Conservation (phyloP, 2,888 invertebrate genomes). For the Conchocele bisecta region DNA sequence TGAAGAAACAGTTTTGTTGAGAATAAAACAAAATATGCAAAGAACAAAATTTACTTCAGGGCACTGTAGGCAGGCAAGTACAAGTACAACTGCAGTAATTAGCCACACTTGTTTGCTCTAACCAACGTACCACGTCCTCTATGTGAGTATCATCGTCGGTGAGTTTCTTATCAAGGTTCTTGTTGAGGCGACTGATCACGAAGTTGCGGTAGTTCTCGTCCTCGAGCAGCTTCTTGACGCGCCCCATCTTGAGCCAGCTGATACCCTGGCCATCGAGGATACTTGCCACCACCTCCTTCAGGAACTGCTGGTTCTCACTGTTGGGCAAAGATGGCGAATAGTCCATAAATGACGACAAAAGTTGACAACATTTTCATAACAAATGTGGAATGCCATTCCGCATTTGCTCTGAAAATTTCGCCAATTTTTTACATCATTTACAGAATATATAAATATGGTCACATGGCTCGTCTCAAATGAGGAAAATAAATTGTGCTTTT, state of each 20-base stretch:
- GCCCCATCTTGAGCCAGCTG: slow-evolving; percentile 96
- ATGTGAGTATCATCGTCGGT: slow-evolving; percentile 91
- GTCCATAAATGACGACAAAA: not conserved
- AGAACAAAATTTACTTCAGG: no score
- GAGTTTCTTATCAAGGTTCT: slow-evolving; percentile 95
- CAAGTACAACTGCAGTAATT: no score
- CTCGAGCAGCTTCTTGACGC: slow-evolving; percentile 97
- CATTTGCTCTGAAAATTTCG: no score
- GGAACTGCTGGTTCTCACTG: slow-evolving; percentile 94
- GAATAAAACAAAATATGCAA: no score
- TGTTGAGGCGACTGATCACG: slow-evolving; percentile 96
- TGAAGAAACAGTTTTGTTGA: no score
- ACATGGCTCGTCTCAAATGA: no score
- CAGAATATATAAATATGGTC: no score
- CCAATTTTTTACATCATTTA: no score
- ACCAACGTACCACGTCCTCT: slow-evolving; percentile 94
- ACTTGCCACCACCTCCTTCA: slow-evolving; percentile 94
- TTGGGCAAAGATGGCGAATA: not conserved
- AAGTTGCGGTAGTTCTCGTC: slow-evolving; percentile 99
- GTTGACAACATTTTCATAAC: not conserved
- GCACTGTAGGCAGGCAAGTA: no score
- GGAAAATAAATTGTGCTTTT: no score
- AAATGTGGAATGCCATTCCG: no score
- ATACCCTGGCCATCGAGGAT: slow-evolving; percentile 96
- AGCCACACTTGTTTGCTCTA: no score